Conservation (phyloP, 2,797 vertebrate species). For the Thaleichthys pacificus region DNA sequence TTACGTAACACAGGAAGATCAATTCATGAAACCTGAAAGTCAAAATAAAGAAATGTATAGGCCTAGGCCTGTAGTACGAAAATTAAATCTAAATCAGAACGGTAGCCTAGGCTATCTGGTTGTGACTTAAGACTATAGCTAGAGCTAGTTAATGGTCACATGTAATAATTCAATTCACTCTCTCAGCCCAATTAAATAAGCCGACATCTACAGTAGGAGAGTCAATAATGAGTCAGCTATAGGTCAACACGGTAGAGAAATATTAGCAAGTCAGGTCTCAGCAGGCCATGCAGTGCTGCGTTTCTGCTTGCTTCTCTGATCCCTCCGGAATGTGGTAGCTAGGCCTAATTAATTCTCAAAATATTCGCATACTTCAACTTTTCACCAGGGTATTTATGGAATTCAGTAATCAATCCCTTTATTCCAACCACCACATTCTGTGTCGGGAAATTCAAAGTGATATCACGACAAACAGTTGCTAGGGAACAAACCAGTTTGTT, state of each 20-base stretch:
- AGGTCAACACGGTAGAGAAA: conserved; percentile 43
- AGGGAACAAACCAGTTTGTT: conserved; percentile 62
- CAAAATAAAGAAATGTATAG: conserved; percentile 23
- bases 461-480: conserved; percentile 60
- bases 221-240: conserved; percentile 49
- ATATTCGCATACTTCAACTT: conserved; percentile 35
- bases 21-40: conserved; percentile 55
- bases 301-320: not conserved
- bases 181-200: conserved; percentile 60
- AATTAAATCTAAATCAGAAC: conserved; percentile 45
- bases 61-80: not conserved
- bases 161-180: conserved; percentile 38
- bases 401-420: conserved; percentile 60
- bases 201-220: conserved; percentile 44
- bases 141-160: conserved; percentile 44
- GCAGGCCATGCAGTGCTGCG: not conserved
- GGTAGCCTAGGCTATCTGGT: conserved; percentile 30
- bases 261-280: conserved; percentile 30
- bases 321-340: not conserved
- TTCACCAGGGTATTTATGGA: conserved; percentile 40
- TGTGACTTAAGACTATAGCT: conserved; percentile 32
- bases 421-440: conserved; percentile 37
- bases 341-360: conserved; percentile 40
- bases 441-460: conserved; percentile 47
- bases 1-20: conserved; percentile 67